These are phyloP conservation scores for Cherax destructor DNA, from an alignment of 1,140 invertebrate species.

Conservation along the genomic window DNA sequence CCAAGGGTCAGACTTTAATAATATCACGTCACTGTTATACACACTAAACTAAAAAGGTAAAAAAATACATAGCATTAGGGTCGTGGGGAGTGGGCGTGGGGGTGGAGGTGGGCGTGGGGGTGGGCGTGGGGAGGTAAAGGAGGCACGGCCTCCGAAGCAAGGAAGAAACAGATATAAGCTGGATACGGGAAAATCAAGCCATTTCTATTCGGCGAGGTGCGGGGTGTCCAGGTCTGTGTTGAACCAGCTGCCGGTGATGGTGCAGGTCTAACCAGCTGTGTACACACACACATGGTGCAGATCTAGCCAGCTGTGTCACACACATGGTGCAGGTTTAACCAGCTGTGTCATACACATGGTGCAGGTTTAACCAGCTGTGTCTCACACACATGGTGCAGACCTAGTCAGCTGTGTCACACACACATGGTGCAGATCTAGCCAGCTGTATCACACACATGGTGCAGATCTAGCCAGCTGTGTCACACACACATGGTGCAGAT, in stretches of 20 bases:
- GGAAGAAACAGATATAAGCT: constrained; percentile 31
- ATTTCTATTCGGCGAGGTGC: constrained; percentile 45
- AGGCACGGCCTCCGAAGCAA: not conserved
- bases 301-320: too few species aligned
- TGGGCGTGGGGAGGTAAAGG: not conserved
- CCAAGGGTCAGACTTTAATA: too few species aligned
- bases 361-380: too few species aligned
- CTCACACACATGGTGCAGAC: too few species aligned
- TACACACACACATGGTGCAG: not conserved
- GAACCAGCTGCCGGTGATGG: constrained; percentile 42
- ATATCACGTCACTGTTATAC: too few species aligned
- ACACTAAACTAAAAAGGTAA: too few species aligned
- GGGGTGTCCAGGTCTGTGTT: constrained; percentile 17
- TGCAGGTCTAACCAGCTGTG: constrained; percentile 13
- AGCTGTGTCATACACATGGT: too few species aligned
- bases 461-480: too few species aligned
- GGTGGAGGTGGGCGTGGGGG: not conserved
- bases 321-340: too few species aligned
- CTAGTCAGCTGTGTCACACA: too few species aligned
- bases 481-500: too few species aligned
- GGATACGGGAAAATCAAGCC: constrained; percentile 35
- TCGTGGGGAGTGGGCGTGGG: not conserved
- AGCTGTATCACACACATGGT: not conserved
- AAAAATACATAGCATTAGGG: not conserved
- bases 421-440: too few species aligned